Evolutionary conservation across 2,888 invertebrate genomes (phyloP).

Genomic region (Morpho helenor): DNA sequence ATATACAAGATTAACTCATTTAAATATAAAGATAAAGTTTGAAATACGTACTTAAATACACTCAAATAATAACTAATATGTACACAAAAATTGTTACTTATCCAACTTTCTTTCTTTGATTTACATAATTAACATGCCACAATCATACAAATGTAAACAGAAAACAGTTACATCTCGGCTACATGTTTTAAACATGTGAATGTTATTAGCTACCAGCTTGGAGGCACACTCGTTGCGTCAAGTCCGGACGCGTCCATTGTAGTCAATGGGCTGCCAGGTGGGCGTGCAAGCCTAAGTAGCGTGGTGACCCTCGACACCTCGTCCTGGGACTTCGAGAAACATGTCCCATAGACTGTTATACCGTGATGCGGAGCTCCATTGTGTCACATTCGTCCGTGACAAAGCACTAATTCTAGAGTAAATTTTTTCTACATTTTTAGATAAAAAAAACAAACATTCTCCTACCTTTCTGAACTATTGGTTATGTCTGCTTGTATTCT

Average conservation of each 20-base stretch:
- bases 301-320: slow-evolving; percentile 45
- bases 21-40: too few species aligned
- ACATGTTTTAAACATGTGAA: slow-evolving; percentile 43
- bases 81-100: too few species aligned
- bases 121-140: too few species aligned
- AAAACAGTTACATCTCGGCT: background rate
- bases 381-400: slow-evolving; percentile 26
- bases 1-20: too few species aligned
- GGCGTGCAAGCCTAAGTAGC: slow-evolving; percentile 72
- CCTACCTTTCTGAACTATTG: too few species aligned
- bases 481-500: too few species aligned
- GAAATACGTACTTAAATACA: too few species aligned
- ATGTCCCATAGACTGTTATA: slow-evolving; percentile 26
- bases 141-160: too few species aligned
- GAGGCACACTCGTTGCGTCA: slow-evolving; percentile 57
- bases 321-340: slow-evolving; percentile 27
- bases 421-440: slow-evolving; percentile 4
- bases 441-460: too few species aligned
- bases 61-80: too few species aligned
- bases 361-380: slow-evolving; percentile 23
- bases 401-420: slow-evolving; percentile 17
- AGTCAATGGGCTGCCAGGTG: slow-evolving; percentile 71
- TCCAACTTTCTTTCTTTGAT: too few species aligned
- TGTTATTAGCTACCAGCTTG: slow-evolving; percentile 66
- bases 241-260: slow-evolving; percentile 64